Conservation (phyloP, 2,113 vertebrate genomes). For the Crotophaga sulcirostris region DNA sequence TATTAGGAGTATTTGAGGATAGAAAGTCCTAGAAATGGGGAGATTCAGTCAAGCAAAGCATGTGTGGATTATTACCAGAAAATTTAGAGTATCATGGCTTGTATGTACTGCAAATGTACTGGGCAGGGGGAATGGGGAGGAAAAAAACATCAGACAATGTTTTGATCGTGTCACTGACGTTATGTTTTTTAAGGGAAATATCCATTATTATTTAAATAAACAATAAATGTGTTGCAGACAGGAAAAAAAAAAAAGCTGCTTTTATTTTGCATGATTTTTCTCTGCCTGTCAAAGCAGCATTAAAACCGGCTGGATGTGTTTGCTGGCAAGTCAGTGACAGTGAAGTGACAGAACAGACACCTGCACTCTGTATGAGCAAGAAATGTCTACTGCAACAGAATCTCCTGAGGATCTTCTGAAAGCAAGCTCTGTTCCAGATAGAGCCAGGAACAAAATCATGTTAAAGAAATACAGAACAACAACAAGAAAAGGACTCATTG, state of each 20-base stretch:
- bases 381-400: background rate
- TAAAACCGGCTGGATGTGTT: background rate
- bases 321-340: background rate
- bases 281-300: background rate
- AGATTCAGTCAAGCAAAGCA: background rate
- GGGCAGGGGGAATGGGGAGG: fast-evolving
- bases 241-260: background rate
- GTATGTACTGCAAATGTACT: background rate
- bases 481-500: background rate
- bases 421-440: background rate
- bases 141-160: background rate
- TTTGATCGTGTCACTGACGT: background rate
- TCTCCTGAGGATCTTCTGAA: background rate
- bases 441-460: background rate
- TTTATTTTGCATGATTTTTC: background rate
- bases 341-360: background rate
- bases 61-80: background rate
- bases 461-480: background rate
- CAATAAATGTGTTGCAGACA: background rate
- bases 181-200: background rate
- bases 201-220: background rate
- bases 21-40: background rate
- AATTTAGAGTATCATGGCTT: background rate
- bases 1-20: background rate
- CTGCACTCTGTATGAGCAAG: background rate